Conservation (phyloP, 2,797 vertebrate genomes). For the Morus bassanus region DNA sequence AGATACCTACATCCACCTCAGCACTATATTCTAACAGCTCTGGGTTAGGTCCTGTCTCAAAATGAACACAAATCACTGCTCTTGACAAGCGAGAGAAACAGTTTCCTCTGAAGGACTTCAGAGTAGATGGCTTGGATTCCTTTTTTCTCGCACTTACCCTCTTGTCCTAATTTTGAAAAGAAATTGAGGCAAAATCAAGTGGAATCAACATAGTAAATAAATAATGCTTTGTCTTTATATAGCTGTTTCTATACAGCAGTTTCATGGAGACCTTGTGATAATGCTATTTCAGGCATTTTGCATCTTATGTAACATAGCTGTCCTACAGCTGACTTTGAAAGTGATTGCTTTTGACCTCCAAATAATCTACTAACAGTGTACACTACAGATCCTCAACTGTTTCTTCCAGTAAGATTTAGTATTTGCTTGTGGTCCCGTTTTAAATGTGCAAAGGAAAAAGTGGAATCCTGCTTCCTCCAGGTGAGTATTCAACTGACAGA, state of each 20-base stretch:
- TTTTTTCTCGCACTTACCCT: neutral
- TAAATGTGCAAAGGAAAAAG: neutral
- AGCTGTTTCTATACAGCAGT: neutral
- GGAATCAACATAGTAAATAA: slow-evolving; percentile 39
- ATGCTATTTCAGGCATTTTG: neutral
- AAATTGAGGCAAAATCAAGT: neutral
- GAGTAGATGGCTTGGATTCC: neutral
- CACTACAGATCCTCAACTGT: neutral
- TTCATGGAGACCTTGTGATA: neutral
- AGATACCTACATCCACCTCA: neutral
- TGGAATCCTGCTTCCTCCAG: neutral
- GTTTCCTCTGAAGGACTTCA: neutral
- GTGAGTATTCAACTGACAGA: neutral
- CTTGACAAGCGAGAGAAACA: neutral
- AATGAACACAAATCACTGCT: neutral
- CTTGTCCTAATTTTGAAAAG: neutral
- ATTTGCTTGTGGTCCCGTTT: neutral
- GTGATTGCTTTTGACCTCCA: neutral
- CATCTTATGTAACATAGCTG: neutral
- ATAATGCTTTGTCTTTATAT: slow-evolving; percentile 17
- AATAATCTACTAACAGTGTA: neutral
- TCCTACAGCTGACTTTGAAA: neutral
- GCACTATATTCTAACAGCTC: neutral
- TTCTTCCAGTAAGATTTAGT: neutral
- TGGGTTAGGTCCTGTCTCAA: neutral